phyloP scores from a whole-genome alignment of 1,140 invertebrate genomes.

The Cydia splendana region DNA sequence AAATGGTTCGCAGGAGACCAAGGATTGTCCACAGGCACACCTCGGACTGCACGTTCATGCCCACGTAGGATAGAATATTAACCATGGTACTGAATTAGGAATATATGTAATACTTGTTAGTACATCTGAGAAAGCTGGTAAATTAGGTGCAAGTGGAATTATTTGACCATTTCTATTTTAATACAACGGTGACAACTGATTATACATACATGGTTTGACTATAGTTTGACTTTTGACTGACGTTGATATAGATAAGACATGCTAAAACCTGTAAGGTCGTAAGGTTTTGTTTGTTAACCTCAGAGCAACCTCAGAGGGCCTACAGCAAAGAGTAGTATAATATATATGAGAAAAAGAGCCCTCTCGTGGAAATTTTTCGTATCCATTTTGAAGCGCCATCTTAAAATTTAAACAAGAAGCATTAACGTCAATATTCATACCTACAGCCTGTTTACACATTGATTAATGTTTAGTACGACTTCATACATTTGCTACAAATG shows the following conservation, averaged over 20 bases:
- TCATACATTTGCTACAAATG: too few species aligned
- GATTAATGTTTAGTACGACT: too few species aligned
- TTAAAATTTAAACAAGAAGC: too few species aligned
- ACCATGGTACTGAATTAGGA: conserved; percentile 48
- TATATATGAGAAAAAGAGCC: too few species aligned
- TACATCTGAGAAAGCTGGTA: neutral
- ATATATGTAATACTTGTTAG: neutral
- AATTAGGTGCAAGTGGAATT: neutral
- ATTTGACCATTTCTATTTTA: neutral
- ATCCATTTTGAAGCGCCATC: too few species aligned
- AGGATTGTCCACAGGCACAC: conserved; percentile 70
- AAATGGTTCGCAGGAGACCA: conserved; percentile 66
- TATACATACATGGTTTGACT: neutral
- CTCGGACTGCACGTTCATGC: conserved; percentile 67
- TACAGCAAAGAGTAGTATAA: too few species aligned
- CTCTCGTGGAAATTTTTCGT: too few species aligned
- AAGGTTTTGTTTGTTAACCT: too few species aligned
- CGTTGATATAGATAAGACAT: neutral
- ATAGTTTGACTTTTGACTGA: neutral
- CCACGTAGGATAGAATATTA: conserved; percentile 67
- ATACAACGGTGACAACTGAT: neutral
- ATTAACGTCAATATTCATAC: too few species aligned
- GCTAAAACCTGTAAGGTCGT: neutral
- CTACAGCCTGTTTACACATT: too few species aligned
- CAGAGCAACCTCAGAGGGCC: too few species aligned